A percentile compares a stretch with the other conserved stretches of the same genome.
Conservation (phyloP, 2,888 invertebrate genomes). For the Caradrina kadenii region DNA sequence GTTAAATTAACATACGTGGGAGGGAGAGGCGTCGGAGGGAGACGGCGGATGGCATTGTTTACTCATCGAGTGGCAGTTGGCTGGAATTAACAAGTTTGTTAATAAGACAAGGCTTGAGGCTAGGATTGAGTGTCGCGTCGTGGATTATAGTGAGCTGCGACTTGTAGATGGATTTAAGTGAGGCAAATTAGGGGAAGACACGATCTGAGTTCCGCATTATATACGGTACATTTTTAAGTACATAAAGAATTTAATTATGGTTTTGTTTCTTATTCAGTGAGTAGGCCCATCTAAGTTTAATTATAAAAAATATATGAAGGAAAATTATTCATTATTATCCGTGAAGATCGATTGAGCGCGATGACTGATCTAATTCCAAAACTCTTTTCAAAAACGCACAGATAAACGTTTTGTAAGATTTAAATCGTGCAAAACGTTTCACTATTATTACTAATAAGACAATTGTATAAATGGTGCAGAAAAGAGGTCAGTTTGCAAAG, state of each 20-base stretch:
- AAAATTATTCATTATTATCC: too few species aligned
- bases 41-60: constrained; percentile 62
- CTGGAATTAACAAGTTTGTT: constrained; percentile 68
- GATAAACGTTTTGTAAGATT: background rate
- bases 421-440: constrained; percentile 5
- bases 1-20: constrained; percentile 68
- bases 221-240: background rate
- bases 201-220: constrained; percentile 8
- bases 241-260: too few species aligned
- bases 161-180: constrained; percentile 24
- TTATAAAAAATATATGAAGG: too few species aligned
- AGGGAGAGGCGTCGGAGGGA: constrained; percentile 20
- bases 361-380: background rate
- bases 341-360: too few species aligned
- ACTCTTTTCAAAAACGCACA: background rate
- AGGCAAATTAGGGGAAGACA: constrained; percentile 36
- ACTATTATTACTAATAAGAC: background rate
- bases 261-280: too few species aligned
- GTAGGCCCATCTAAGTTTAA: too few species aligned
- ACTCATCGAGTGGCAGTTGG: constrained; percentile 65
- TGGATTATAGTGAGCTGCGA: constrained; percentile 29
- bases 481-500: constrained; percentile 4
- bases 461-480: constrained; percentile 4
- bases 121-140: constrained; percentile 32
- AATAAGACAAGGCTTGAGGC: constrained; percentile 54